Evolutionary conservation across 2,797 vertebrate species (phyloP).

Genomic region (Crocidura indochinensis): DNA sequence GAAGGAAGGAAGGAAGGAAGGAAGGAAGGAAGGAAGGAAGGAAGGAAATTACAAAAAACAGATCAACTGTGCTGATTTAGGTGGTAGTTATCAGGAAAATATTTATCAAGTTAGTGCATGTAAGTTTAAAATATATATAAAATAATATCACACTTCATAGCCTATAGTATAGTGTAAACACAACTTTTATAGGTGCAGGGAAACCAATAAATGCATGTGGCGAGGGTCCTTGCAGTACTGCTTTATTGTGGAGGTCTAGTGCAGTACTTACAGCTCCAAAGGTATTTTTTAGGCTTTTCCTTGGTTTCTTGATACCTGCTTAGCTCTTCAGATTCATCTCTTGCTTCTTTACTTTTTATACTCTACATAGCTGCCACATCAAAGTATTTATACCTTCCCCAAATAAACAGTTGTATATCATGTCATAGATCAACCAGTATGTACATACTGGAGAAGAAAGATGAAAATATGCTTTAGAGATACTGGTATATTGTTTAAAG

Average conservation of each 20-base stretch:
- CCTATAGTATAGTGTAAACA: neutral
- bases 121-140: neutral
- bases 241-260: neutral
- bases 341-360: neutral
- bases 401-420: neutral
- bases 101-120: neutral
- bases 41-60: too few relatives aligned
- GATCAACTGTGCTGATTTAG: neutral
- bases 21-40: too few relatives aligned
- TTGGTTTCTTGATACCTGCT: neutral
- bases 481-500: constrained; percentile 15
- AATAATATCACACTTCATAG: neutral
- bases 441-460: neutral
- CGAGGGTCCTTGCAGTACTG: neutral
- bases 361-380: neutral
- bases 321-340: neutral
- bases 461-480: constrained; percentile 18
- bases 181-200: neutral
- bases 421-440: neutral
- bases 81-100: neutral
- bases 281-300: neutral
- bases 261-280: neutral
- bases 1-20: too few relatives aligned
- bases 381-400: neutral
- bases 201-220: neutral